These are phyloP conservation scores for Helicoverpa assulta DNA, from an alignment of 2,888 invertebrate genomes.

Conservation along the genomic window DNA sequence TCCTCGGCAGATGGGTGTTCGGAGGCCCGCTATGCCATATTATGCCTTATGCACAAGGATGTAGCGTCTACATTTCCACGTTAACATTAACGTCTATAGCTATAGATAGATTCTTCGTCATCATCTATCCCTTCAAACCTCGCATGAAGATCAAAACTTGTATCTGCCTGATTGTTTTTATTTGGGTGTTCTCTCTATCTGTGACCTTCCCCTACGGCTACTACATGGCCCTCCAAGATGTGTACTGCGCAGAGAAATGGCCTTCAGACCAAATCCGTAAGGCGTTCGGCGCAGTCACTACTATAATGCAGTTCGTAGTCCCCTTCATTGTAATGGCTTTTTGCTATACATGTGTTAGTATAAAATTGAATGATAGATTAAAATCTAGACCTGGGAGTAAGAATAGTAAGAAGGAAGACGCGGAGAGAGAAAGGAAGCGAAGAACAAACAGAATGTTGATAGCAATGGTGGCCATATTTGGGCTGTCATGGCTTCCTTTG, in stretches of 20 bases:
- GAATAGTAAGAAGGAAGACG: constrained; percentile 93
- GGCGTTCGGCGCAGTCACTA: constrained; percentile 94
- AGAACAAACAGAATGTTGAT: constrained; percentile 97
- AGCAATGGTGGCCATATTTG: constrained; percentile 97
- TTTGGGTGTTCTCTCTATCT: constrained; percentile 95
- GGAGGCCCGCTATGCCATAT: constrained; percentile 95
- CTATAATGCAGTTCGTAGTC: constrained; percentile 95
- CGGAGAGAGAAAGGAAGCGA: constrained; percentile 94
- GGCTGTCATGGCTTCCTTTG: constrained; percentile 95
- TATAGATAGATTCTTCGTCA: constrained; percentile 97
- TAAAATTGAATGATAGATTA: constrained; percentile 93
- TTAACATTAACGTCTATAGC: constrained; percentile 97
- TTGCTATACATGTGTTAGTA: constrained; percentile 95
- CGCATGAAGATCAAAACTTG: constrained; percentile 95
- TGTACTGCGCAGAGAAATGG: constrained; percentile 94
- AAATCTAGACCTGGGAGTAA: constrained; percentile 93
- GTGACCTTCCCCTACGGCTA: constrained; percentile 96
- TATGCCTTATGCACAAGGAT: constrained; percentile 96
- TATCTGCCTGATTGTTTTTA: constrained; percentile 93
- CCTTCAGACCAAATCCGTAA: constrained; percentile 93
- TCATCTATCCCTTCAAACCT: constrained; percentile 96
- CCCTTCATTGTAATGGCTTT: constrained; percentile 96
- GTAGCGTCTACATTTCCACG: constrained; percentile 97
- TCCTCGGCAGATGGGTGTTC: constrained; percentile 96
- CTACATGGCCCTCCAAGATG: constrained; percentile 92